Evolutionary conservation across 2,888 invertebrate genomes (phyloP).

Genomic region (Biston betularia): DNA sequence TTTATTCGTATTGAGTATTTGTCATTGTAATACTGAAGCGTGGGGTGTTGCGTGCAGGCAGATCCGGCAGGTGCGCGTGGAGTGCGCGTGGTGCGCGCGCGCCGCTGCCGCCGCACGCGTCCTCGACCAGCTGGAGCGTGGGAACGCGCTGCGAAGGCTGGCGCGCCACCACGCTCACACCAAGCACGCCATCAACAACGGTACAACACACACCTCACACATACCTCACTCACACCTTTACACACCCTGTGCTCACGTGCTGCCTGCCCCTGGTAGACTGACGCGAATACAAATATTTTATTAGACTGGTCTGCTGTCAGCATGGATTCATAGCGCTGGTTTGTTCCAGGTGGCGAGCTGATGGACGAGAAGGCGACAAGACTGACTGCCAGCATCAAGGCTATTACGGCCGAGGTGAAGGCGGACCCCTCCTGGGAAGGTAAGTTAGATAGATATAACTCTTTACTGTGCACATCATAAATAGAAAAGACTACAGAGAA

Average conservation of each 20-base stretch:
- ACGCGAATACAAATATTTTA: too few relatives aligned
- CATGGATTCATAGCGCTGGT: not conserved
- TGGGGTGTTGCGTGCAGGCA: conserved; percentile 52
- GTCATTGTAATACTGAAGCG: too few relatives aligned
- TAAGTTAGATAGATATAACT: too few relatives aligned
- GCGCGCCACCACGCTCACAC: conserved; percentile 63
- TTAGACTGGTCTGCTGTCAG: too few relatives aligned
- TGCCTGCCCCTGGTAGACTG: too few relatives aligned
- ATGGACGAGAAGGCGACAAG: conserved; percentile 97
- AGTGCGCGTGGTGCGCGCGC: conserved; percentile 89
- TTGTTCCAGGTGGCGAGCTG: conserved; percentile 76
- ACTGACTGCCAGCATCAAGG: conserved; percentile 92
- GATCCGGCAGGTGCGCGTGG: conserved; percentile 60
- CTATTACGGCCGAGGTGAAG: conserved; percentile 89
- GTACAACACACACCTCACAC: conserved; percentile 40
- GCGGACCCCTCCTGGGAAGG: conserved; percentile 91
- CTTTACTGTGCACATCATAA: too few relatives aligned
- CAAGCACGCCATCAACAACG: conserved; percentile 55
- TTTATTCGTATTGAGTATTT: too few relatives aligned
- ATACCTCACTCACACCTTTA: not conserved
- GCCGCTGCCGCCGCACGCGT: conserved; percentile 94
- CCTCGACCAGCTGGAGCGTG: conserved; percentile 90
- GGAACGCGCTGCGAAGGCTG: conserved; percentile 92
- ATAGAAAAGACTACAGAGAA: too few relatives aligned
- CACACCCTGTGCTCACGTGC: not conserved